Evolutionary conservation across 2,888 invertebrate genomes (phyloP).

Genomic region (Habrosyne pyritoides): DNA sequence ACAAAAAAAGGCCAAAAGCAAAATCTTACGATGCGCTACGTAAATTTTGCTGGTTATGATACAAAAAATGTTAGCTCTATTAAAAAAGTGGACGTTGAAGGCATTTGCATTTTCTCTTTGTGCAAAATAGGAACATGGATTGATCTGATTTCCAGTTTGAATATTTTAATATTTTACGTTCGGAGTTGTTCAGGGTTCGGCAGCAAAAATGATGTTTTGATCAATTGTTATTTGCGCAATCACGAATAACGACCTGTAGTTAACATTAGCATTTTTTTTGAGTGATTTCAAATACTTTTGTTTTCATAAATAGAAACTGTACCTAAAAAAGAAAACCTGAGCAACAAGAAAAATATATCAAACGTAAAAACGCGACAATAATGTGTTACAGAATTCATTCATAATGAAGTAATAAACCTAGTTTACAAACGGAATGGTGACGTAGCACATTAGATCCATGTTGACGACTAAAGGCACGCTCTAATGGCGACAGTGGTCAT

Average conservation of each 20-base stretch:
- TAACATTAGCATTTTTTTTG: background rate
- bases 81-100: background rate
- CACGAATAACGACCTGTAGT: too few species aligned
- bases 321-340: too few species aligned
- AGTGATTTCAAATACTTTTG: too few species aligned
- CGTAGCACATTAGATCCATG: background rate
- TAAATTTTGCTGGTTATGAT: too few species aligned
- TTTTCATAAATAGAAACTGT: too few species aligned
- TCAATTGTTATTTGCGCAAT: background rate
- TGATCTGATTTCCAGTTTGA: slow-evolving; percentile 3
- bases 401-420: background rate
- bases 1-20: too few species aligned
- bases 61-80: background rate
- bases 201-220: background rate
- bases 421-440: background rate
- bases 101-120: background rate
- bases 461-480: slow-evolving; percentile 3
- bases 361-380: background rate
- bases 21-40: too few species aligned
- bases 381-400: background rate
- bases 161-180: slow-evolving; percentile 1
- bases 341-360: background rate
- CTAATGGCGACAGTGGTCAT: slow-evolving; percentile 9
- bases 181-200: background rate
- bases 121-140: slow-evolving; percentile 1